These are phyloP conservation scores for Brachionus angularis DNA, from an alignment of 1,140 invertebrate genomes.

Conservation along the genomic window DNA sequence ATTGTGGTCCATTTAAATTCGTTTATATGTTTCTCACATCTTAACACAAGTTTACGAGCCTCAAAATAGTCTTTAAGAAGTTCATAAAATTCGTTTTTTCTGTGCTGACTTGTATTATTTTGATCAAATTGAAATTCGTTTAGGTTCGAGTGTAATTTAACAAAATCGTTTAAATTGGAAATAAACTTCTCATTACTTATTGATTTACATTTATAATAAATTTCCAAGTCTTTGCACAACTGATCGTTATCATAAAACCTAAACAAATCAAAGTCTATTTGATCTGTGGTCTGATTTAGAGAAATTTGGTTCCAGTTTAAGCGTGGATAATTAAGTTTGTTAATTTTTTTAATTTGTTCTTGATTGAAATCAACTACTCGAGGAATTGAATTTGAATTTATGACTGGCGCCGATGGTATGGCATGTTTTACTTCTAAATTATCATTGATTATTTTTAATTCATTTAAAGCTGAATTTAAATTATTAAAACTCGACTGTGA, in stretches of 20 bases:
- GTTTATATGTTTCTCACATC: conserved; percentile 38
- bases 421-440: background rate
- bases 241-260: conserved; percentile 33
- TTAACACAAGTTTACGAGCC: conserved; percentile 4
- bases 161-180: conserved; percentile 1
- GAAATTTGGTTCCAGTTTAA: conserved; percentile 27
- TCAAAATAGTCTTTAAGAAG: conserved; percentile 22
- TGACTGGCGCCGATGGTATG: background rate
- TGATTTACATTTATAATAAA: conserved; percentile 41
- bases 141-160: conserved; percentile 24
- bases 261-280: conserved; percentile 12
- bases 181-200: background rate
- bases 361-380: conserved; percentile 25
- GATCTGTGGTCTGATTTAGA: background rate
- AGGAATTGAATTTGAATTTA: background rate
- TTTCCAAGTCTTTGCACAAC: conserved; percentile 27
- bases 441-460: conserved; percentile 1
- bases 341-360: conserved; percentile 20
- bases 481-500: background rate
- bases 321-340: conserved; percentile 35
- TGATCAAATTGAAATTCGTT: conserved; percentile 33
- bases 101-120: background rate
- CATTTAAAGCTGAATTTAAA: conserved; percentile 1
- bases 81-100: conserved; percentile 27
- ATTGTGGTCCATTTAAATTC: conserved; percentile 35